Conservation (phyloP, 1,140 invertebrate genomes). For the Drosophila trapezifrons region DNA sequence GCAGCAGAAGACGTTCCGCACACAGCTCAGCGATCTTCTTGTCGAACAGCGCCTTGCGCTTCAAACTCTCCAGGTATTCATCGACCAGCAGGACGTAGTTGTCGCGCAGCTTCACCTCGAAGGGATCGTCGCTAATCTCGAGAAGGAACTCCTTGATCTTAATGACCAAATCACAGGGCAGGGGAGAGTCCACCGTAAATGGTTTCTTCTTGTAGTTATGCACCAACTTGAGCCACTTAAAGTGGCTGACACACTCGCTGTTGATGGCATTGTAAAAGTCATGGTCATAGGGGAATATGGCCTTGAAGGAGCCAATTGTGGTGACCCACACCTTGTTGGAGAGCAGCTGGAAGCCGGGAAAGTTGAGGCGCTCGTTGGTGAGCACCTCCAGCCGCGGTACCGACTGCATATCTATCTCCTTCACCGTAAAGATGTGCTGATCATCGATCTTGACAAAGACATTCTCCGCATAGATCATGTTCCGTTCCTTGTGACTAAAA, state of each 20-base stretch:
- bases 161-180: slow-evolving; percentile 94
- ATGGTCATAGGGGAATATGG: slow-evolving; percentile 96
- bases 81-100: slow-evolving; percentile 98
- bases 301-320: slow-evolving; percentile 88
- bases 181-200: slow-evolving; percentile 87
- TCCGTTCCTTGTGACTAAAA: slow-evolving; percentile 70
- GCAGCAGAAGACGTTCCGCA: slow-evolving; percentile 92
- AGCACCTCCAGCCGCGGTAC: slow-evolving; percentile 87
- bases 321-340: slow-evolving; percentile 91
- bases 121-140: slow-evolving; percentile 98
- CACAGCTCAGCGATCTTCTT: slow-evolving; percentile 89
- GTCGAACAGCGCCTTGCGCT: slow-evolving; percentile 95
- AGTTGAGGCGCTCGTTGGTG: slow-evolving; percentile 88
- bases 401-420: slow-evolving; percentile 87
- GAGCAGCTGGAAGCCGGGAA: slow-evolving; percentile 88
- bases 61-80: slow-evolving; percentile 97
- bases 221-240: slow-evolving; percentile 95
- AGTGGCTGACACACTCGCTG: slow-evolving; percentile 93
- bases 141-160: slow-evolving; percentile 93
- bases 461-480: slow-evolving; percentile 79
- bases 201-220: slow-evolving; percentile 90
- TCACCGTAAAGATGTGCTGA: slow-evolving; percentile 90
- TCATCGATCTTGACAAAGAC: slow-evolving; percentile 88
- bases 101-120: slow-evolving; percentile 97
- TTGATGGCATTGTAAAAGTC: slow-evolving; percentile 96